Base-by-base conservation (phyloP, 1,140 invertebrate species). In the Dryas iulia region DNA sequence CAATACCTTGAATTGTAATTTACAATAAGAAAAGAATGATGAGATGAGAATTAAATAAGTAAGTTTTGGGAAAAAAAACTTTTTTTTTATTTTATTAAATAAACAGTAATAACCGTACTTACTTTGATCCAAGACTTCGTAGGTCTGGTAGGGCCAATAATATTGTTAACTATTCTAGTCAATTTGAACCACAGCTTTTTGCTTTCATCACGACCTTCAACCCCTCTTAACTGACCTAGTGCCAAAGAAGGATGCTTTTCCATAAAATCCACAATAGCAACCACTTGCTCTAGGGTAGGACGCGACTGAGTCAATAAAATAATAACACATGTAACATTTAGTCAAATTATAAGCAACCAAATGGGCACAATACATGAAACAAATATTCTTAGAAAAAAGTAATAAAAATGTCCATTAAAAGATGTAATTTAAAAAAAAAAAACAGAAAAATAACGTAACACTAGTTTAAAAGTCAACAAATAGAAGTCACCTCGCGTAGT, bases 101-200 rank as follows among this genome's bases (percentile, higher is more conserved):
- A 28, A 2, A 28, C 26, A 28, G 8, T 6, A 21, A 18, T 8
- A 18, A 47, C 6, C 0, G 8, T 47, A 47, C 39, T 59, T 78
- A 89, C 89, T 76, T 91, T 91, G 2, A 89, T 75, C 89, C 89
- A 91, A 63, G 84, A 87, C 60, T 91, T 89, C 82, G 87, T 83
- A 54, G 89, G 83, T 30, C 87, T 75, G 11, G 81, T 87, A 7
- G 89, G 87, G 10, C 89, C 87, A 47, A 68, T 72, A 5, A 88
- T 81, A 57, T 78, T 83, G 57, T 91, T 90, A 2, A 90, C 82
- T 57, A 85, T 82, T 33, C 78, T 77, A 8, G 87, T 84, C 2
- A 91, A 65, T 69, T 82, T 74, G 6, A 83, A 73, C 87, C 87
- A 91, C 3, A 91, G 74, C 52, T 82, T 88, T 59, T 91, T 91